Evolutionary conservation across 2,888 invertebrate species (phyloP).

Genomic region (Lamellibrachia satsuma): DNA sequence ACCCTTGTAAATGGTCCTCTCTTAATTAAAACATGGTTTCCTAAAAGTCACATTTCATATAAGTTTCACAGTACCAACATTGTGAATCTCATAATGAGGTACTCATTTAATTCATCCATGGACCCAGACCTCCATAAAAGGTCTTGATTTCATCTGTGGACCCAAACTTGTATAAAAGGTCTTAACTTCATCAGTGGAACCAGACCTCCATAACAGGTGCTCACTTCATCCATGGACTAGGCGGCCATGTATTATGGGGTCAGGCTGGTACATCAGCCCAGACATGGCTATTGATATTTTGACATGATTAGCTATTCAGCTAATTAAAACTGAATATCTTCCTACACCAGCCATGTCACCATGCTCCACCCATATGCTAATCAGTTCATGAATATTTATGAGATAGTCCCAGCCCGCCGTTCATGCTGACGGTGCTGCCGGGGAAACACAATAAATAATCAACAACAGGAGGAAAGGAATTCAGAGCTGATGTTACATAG

Average conservation of each 20-base stretch:
- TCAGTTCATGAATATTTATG: not conserved
- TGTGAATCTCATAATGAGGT: not conserved
- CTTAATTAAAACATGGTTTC: not conserved
- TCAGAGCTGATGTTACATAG: not conserved
- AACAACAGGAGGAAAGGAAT: not conserved
- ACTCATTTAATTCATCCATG: not conserved
- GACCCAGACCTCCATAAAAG: not conserved
- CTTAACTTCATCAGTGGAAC: not conserved
- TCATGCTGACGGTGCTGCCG: not conserved
- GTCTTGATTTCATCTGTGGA: not conserved
- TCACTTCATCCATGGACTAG: not conserved
- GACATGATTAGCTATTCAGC: not conserved
- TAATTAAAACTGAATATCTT: not conserved
- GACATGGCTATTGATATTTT: not conserved
- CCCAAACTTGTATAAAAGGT: not conserved
- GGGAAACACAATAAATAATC: not conserved
- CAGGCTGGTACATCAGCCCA: not conserved
- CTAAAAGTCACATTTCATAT: too few species aligned
- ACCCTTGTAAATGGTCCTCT: not conserved
- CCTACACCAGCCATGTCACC: slow-evolving; percentile 10
- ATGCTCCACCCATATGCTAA: not conserved
- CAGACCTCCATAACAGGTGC: not conserved
- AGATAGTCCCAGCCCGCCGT: not conserved
- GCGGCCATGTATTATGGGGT: not conserved
- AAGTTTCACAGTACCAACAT: too few species aligned